Percentiles rank a stretch among this genome's conserved stretches.
Conservation (phyloP, 2,888 invertebrate genomes). For the Machimus rusticus region DNA sequence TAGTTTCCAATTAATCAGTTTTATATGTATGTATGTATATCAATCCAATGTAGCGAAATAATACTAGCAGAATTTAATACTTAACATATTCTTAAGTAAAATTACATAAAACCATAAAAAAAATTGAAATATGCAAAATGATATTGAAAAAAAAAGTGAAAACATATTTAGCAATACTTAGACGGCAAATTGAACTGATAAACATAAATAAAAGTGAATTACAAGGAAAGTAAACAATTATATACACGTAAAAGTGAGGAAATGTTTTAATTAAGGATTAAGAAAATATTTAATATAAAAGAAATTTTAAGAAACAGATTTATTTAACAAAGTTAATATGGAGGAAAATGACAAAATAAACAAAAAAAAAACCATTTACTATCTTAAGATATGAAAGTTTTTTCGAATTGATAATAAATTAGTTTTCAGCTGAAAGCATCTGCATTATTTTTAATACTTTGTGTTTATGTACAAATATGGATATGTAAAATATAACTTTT, state of each 20-base stretch:
- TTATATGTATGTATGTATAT: background rate
- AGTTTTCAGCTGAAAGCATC: conserved; percentile 3
- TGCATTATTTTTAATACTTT: conserved; percentile 25
- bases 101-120: background rate
- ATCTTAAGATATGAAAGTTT: background rate
- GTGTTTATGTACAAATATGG: conserved; percentile 23
- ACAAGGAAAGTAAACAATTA: background rate
- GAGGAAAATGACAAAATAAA: background rate
- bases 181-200: conserved; percentile 16
- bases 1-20: background rate
- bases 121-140: background rate
- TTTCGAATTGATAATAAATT: conserved; percentile 13
- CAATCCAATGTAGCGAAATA: background rate
- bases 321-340: background rate
- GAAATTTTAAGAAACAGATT: conserved; percentile 5
- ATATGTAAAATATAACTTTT: conserved; percentile 29
- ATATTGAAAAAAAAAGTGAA: background rate
- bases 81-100: background rate
- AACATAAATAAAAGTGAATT: conserved; percentile 1
- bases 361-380: background rate
- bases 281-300: conserved; percentile 7
- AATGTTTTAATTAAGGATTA: conserved; percentile 7
- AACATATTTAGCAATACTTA: background rate
- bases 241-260: background rate
- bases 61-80: background rate